Evolutionary conservation across 2,113 vertebrate species (phyloP).

Genomic region (Saguinus imperator): DNA sequence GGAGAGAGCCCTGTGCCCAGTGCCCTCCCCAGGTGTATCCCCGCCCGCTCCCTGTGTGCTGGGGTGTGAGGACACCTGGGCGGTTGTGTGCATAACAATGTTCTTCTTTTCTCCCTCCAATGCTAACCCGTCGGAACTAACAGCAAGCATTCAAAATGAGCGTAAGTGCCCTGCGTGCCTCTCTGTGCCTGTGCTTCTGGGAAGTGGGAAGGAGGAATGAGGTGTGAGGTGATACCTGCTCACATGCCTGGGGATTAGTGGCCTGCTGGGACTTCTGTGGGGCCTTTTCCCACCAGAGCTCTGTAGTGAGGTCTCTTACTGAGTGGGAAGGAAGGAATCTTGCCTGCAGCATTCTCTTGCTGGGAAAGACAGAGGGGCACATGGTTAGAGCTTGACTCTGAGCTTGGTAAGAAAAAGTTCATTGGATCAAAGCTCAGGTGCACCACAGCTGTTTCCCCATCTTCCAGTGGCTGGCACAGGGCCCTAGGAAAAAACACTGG

Average conservation of each 20-base stretch:
- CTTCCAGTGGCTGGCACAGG: not conserved
- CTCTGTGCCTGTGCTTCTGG: not conserved
- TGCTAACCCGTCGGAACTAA: constrained; percentile 89
- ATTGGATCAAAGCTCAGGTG: not conserved
- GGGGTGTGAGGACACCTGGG: not conserved
- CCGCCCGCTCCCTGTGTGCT: not conserved
- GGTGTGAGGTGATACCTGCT: not conserved
- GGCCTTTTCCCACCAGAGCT: not conserved
- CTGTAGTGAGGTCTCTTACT: not conserved
- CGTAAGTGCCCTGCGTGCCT: constrained; percentile 87
- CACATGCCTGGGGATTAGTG: not conserved
- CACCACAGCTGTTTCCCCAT: not conserved
- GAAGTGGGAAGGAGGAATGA: constrained; percentile 18
- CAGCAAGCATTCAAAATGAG: constrained; percentile 96
- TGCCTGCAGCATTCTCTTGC: not conserved
- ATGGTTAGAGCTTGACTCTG: not conserved
- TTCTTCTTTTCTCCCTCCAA: constrained; percentile 67
- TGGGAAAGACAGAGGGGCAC: not conserved
- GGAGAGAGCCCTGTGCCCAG: not conserved
- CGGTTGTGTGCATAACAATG: constrained; percentile 58
- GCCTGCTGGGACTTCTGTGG: not conserved
- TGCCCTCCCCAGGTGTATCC: rapidly evolving
- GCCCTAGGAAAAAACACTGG: rapidly evolving
- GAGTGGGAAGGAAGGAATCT: not conserved
- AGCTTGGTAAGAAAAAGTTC: not conserved